phyloP scores from a whole-genome alignment of 2,113 vertebrate species.

The Nettapus auritus region DNA sequence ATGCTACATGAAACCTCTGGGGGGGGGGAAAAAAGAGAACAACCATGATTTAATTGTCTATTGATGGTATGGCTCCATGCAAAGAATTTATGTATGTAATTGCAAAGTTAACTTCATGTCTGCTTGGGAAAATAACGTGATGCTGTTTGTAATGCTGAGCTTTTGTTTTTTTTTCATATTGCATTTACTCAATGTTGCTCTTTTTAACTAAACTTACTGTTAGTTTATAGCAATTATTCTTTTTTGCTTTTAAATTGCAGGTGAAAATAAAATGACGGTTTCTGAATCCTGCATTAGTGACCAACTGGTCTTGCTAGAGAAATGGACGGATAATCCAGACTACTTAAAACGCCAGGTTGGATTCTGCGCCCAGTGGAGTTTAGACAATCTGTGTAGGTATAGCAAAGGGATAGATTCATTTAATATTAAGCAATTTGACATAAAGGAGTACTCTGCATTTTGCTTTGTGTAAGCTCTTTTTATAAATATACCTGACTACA shows the following conservation, averaged over 20 bases:
- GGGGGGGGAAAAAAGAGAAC: not conserved
- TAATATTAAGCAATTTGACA: not conserved
- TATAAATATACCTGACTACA: not conserved
- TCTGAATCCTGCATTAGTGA: constrained; percentile 92
- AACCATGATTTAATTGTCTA: fast-evolving
- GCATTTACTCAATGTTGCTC: not conserved
- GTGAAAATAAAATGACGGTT: constrained; percentile 98
- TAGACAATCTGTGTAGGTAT: constrained; percentile 98
- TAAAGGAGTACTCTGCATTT: not conserved
- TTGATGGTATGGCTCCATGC: not conserved
- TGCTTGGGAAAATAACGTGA: not conserved
- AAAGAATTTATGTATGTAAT: not conserved
- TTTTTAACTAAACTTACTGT: not conserved
- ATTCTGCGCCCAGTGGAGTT: constrained; percentile 98
- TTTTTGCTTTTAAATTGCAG: constrained; percentile 69
- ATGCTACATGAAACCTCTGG: not conserved
- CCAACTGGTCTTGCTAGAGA: constrained; percentile 90
- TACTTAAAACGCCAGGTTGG: constrained; percentile 97
- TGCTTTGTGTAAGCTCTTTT: not conserved
- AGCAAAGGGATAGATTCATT: not conserved
- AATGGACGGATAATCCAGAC: constrained; percentile 91
- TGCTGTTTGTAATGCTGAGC: not conserved
- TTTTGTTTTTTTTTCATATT: not conserved
- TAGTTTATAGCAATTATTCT: not conserved
- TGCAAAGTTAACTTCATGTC: not conserved